Conservation (phyloP, 2,888 invertebrate species). For the Candidula unifasciata region DNA sequence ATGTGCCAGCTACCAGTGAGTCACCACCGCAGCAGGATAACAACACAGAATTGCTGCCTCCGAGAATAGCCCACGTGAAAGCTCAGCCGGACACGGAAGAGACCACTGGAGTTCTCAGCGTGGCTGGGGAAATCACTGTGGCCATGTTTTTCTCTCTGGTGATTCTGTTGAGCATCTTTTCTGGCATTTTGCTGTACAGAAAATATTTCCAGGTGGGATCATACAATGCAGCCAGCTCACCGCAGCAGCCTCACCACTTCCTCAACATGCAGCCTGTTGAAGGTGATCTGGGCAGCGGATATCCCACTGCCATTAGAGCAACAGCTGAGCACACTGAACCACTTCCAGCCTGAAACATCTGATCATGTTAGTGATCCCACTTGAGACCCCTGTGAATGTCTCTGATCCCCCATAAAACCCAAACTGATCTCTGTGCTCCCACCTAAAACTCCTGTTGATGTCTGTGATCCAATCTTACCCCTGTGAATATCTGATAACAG, state of each 20-base stretch:
- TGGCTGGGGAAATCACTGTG: not conserved
- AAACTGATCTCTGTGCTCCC: too few relatives aligned
- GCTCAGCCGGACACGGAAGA: not conserved
- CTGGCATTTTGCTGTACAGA: constrained; percentile 26
- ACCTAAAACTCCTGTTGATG: too few relatives aligned
- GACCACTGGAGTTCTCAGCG: not conserved
- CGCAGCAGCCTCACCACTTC: not conserved
- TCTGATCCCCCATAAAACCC: too few relatives aligned
- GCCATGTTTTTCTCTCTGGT: not conserved
- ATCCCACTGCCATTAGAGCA: too few relatives aligned
- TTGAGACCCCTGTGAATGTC: too few relatives aligned
- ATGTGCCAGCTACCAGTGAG: not conserved
- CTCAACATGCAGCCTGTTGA: not conserved
- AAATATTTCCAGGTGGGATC: constrained; percentile 6
- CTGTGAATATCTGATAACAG: too few relatives aligned
- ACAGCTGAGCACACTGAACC: too few relatives aligned
- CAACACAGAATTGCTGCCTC: not conserved
- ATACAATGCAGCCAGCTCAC: not conserved
- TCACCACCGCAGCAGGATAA: not conserved
- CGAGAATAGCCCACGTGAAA: not conserved
- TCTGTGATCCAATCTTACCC: too few relatives aligned
- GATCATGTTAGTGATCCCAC: too few relatives aligned
- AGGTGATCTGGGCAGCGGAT: too few relatives aligned
- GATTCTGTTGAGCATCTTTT: not conserved
- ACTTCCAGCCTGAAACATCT: too few relatives aligned